Percentiles rank a stretch among this genome's conserved stretches.
Evolutionary conservation across 35 echinoderm and acorn worm species (phyloP).

Genomic region (Apostichopus californicus): DNA sequence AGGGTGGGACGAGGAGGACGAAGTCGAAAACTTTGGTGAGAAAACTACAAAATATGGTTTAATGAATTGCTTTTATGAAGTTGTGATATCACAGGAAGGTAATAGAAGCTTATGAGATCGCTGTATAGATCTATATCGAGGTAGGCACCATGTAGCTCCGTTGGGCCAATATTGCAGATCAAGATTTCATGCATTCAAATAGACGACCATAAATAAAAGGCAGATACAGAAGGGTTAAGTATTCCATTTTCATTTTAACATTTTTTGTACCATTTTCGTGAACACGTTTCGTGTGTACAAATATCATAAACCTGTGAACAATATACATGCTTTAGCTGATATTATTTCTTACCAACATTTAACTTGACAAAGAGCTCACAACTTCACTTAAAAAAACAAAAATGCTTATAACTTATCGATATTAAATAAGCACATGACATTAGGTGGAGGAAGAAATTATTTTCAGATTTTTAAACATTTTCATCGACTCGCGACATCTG

Average conservation of each 20-base stretch:
- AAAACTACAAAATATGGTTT: too few relatives aligned
- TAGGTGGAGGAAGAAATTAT: not conserved
- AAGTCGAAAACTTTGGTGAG: too few relatives aligned
- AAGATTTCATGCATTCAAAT: too few relatives aligned
- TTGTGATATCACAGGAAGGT: too few relatives aligned
- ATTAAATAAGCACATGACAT: not conserved
- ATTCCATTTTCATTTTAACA: constrained; percentile 28
- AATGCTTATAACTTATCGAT: not conserved
- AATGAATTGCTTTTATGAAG: too few relatives aligned
- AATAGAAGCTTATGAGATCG: too few relatives aligned
- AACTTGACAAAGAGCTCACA: constrained; percentile 19
- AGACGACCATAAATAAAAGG: not conserved
- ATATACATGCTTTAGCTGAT: constrained; percentile 47
- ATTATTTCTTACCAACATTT: constrained; percentile 34
- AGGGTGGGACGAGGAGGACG: too few relatives aligned
- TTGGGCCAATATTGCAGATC: too few relatives aligned
- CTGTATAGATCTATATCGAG: too few relatives aligned
- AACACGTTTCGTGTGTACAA: constrained; percentile 56
- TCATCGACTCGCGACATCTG: not conserved
- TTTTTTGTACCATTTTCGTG: constrained; percentile 52
- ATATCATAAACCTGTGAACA: constrained; percentile 53
- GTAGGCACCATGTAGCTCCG: too few relatives aligned
- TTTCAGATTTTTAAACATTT: not conserved
- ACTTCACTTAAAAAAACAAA: constrained; percentile 16
- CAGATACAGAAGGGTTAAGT: not conserved